A percentile compares a stretch with the other conserved stretches of the same genome.
Evolutionary conservation across 2,797 vertebrate genomes (phyloP).

Genomic region (Paguma larvata): DNA sequence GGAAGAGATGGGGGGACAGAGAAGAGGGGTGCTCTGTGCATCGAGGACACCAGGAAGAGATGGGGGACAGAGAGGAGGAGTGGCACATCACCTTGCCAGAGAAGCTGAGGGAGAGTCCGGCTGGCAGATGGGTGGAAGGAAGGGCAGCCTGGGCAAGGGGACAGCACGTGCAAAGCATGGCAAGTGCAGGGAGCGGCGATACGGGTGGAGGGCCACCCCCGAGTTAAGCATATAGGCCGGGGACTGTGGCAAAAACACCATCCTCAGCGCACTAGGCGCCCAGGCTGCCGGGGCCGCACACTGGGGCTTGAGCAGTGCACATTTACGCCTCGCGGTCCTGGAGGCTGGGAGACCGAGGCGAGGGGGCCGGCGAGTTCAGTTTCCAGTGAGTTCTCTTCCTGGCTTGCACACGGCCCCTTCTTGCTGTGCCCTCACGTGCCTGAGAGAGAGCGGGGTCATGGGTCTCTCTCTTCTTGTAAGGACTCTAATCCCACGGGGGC

Average conservation of each 20-base stretch:
- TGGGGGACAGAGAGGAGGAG: neutral
- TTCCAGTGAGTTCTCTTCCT: neutral
- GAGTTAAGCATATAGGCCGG: too few relatives aligned
- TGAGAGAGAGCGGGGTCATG: neutral
- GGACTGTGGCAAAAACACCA: neutral
- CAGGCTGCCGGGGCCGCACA: rapidly evolving
- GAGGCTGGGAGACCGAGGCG: neutral
- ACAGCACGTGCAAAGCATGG: neutral
- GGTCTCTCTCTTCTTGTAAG: neutral
- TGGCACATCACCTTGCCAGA: neutral
- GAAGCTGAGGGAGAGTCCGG: neutral
- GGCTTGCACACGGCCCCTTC: neutral
- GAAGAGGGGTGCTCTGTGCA: too few relatives aligned
- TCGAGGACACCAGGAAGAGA: too few relatives aligned
- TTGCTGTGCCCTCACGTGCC: neutral
- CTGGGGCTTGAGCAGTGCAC: neutral
- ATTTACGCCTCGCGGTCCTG: neutral
- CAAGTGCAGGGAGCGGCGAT: neutral
- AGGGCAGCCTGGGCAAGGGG: neutral
- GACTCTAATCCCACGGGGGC: too few relatives aligned
- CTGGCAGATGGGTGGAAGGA: neutral
- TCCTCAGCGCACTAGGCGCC: neutral
- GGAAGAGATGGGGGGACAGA: too few relatives aligned
- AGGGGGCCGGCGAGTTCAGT: neutral
- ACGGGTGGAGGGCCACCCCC: neutral